Evolutionary conservation across 2,888 invertebrate genomes (phyloP), one percentile per base, ranked within the genome.

Genomic region (Trypoxylon attenuatum): DNA sequence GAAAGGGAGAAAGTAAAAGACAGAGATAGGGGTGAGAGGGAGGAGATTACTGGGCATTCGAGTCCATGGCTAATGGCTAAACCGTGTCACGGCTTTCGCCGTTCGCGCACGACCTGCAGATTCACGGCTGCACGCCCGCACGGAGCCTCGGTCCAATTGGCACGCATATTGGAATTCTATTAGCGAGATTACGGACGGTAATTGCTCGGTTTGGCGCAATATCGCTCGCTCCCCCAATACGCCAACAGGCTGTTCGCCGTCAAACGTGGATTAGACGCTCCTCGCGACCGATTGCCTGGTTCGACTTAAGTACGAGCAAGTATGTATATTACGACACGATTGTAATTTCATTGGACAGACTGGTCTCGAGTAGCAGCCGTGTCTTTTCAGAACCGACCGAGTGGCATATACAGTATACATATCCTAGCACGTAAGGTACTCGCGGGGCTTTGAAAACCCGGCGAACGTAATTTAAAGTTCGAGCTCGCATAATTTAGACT

Each of bases 111-210:
- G 72, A 67, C 61, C 67, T 66, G 71, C 56, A 68, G 72, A 69
- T 75, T 76, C 77, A 73, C 75, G 76, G 73, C 58, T 63, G 74
- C 53, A 77, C 73, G 66, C 58, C 64, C 76, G 73, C 63, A 69
- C 68, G 61, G 63, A 39, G 66, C 39, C 60, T 71, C 73, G 75
- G 76, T 78, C 74, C 82, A 81, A 80, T 82, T 80, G 82, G 80
- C 78, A 78, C 82, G 78, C 80, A 81, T 82, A 82, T 82, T 81
- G 82, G 82, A 82, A 82, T 82, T 82, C 82, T 79, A 77, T 82
- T 81, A 81, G 77, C 72, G 73, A 75, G 81, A 82, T 82, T 82
- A 82, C 77, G 75, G 75, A 52, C 73, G 70, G 78, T 82, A 78
- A 82, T 82, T 80, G 79, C 77, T 76, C 80, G 81, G 75, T 77